Base-by-base conservation (phyloP, 1,140 invertebrate genomes). In the Antheraea pernyi region DNA sequence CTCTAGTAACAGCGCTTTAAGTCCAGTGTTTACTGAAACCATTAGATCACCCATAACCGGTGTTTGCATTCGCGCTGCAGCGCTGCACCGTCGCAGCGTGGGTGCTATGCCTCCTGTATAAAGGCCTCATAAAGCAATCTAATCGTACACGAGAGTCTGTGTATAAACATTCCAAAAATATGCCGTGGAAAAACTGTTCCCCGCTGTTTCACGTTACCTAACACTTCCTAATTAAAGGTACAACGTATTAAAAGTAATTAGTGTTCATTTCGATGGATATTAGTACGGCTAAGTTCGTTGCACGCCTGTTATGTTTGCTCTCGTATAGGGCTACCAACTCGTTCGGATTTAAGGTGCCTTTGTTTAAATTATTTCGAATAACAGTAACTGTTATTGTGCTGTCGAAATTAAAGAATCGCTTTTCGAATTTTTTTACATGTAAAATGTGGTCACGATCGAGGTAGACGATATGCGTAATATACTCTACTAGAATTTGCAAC, bases 221-320 rank as follows among this genome's bases (percentile, higher is more conserved):
- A 88, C 88, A 86, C 86, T 82, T 85, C 68, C 83, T 90, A 90
- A 90, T 90, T 88, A 84, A 83, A 84, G 81, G 84, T 86, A 82
- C 82, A 85, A 80, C 84, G 83, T 81, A 85, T 87, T 82, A 81
- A 83, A 83, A 83, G 77, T 85, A 87, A 83, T 89, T 87, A 87
- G 85, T 85, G 75, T 77, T 82, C 77, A 84, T 84, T 83, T 77
- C 80, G 78, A 77, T 75, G 86, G 82, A 83, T 86, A 86, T 82
- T 81, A 73, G 83, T 80, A 84, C 83, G 80, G 78, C 46, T 53
- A 16, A 53, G 46, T 53, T 53, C 46, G 46, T 53, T 53, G 46
- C 46, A 16, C 46, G 46, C 46, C 1, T 6, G 46, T 53, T 53
- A 6, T 53, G 46, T 53, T 53, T 53, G 13, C 46, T 53, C 46